Base-by-base conservation (phyloP, 2,113 vertebrate genomes). In the Piprites chloris region DNA sequence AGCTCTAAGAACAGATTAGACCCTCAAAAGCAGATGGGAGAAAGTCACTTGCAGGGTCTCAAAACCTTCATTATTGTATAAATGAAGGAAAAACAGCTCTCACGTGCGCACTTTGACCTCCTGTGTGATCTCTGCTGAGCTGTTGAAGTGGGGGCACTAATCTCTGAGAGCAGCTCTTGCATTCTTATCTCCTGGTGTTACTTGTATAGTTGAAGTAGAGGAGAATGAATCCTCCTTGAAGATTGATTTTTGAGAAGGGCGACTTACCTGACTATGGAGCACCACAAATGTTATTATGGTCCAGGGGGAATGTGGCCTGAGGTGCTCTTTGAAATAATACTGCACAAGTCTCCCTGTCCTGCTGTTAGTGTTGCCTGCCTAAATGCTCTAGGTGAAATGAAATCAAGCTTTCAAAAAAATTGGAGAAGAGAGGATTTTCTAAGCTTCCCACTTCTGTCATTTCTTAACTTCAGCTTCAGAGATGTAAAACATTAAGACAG, bases 171-270 rank as follows among this genome's bases (percentile, higher is more conserved):
- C 66, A 79, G 68, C 84, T 89, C 69, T 71, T 71, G 71, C 35
- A 12, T 37, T 92, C 59, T 90, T 89, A 85, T 85, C 74, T 94
- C 35, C 22, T 87, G 21, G 8, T 84, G 39, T 89, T 79, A 27
- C 62, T 73, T 61, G 35, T 41, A 5, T 23, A 55, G 80, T 33
- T 30, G 23, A 89, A 75, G 59, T 27, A 80, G 55, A 90, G 55
- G 37, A 86, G 86, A 91, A 84, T 89, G 86, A 92, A 91, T 91
- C 76, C 72, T 95, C 71, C 75, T 62, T 77, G 80, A 66, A 91
- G 84, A 84, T 35, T 81, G 63, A 77, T 89, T 96, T 86, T 87
- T 66, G 42, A 89, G 80, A 67, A 80, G 72, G 35, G 21, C 0
- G 0, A 71, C 47, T 86, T 76, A 42, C 76, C 84, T 90, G 84